Percentiles rank a stretch among this genome's conserved stretches.
These are phyloP conservation scores for Cataglyphis livida DNA, from an alignment of 2,888 invertebrate genomes.

Conservation along the genomic window DNA sequence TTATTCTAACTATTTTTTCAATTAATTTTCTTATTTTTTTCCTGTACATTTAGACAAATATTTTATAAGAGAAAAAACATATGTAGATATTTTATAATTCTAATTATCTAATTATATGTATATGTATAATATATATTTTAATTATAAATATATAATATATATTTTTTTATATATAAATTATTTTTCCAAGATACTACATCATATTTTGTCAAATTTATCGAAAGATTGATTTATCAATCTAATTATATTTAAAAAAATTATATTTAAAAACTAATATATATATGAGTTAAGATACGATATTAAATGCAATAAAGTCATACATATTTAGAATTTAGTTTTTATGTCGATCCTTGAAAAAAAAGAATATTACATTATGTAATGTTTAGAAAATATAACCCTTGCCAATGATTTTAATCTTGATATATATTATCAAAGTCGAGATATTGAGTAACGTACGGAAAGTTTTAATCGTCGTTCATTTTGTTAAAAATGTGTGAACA, in stretches of 20 bases:
- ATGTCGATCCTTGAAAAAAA: constrained; percentile 10
- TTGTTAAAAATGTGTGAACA: not conserved
- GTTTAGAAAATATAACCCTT: not conserved
- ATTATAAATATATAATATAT: too few species aligned
- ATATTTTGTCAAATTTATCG: constrained; percentile 20
- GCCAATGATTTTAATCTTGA: not conserved
- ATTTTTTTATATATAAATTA: too few species aligned
- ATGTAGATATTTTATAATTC: too few species aligned
- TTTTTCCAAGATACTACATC: too few species aligned
- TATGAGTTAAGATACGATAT: constrained; percentile 43
- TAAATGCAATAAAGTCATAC: constrained; percentile 61
- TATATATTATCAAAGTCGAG: not conserved
- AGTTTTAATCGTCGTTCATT: not conserved
- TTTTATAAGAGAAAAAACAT: too few species aligned
- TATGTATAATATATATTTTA: too few species aligned
- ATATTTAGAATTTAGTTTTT: not conserved
- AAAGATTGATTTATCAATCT: constrained; percentile 38
- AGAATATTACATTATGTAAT: constrained; percentile 46
- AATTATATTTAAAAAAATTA: not conserved
- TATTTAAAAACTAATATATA: constrained; percentile 27
- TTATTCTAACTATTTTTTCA: too few species aligned
- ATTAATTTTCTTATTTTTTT: too few species aligned
- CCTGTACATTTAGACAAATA: too few species aligned
- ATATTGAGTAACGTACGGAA: not conserved
- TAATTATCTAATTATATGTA: too few species aligned